Percentiles rank a stretch among this genome's conserved stretches.
Evolutionary conservation across 2,888 invertebrate species (phyloP).

Genomic region (Cancer borealis): DNA sequence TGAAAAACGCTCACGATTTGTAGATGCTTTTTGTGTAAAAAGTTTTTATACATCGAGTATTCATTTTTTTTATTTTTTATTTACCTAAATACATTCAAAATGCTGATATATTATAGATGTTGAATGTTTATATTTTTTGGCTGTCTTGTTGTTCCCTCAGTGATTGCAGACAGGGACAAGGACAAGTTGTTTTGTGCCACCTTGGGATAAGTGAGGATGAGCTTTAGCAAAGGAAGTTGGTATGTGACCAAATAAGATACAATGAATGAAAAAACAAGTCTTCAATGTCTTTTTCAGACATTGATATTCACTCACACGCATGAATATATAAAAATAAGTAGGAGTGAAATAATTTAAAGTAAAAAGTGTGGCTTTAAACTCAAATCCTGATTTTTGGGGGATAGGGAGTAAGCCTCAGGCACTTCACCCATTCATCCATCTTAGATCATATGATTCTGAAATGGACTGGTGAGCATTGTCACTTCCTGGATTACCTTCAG

Average conservation of each 20-base stretch:
- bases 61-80: not conserved
- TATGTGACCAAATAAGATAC: not conserved
- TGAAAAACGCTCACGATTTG: no score
- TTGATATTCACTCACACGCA: no score
- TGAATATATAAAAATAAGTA: no score
- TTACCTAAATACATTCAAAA: not conserved
- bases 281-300: not conserved
- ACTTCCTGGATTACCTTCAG: no score
- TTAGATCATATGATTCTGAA: not conserved
- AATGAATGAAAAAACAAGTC: not conserved
- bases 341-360: no score
- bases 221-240: not conserved
- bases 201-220: not conserved
- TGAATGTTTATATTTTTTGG: not conserved
- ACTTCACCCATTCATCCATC: no score
- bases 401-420: no score
- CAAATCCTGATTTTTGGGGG: no score
- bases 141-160: conserved; percentile 58
- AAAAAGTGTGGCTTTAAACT: no score
- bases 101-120: not conserved
- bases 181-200: conserved; percentile 62
- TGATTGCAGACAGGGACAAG: conserved; percentile 59
- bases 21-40: no score
- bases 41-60: no score
- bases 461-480: not conserved